phyloP scores from a whole-genome alignment of 2,113 vertebrate genomes.

The Irena cyanogastra region DNA sequence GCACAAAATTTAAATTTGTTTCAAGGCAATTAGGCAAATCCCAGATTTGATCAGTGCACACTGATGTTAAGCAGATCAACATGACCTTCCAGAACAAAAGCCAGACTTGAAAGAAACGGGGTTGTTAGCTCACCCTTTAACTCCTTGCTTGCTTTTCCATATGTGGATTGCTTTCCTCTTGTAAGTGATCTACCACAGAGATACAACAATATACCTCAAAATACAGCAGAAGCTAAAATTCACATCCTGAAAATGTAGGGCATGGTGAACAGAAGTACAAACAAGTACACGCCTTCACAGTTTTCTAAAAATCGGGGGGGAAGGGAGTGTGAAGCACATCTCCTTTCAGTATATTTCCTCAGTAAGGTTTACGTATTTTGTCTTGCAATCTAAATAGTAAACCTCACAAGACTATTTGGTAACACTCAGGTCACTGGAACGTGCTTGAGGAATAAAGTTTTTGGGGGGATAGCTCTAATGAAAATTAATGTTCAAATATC shows the following conservation, averaged over 20 bases:
- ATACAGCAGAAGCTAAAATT: neutral
- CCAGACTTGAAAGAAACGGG: neutral
- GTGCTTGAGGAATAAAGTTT: neutral
- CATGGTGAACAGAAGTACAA: neutral
- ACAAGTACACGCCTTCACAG: neutral
- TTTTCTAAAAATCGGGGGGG: neutral
- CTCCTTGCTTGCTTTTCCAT: neutral
- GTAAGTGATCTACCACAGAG: neutral
- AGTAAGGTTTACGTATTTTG: neutral
- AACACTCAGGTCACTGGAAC: neutral
- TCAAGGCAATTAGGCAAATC: neutral
- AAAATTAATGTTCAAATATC: neutral
- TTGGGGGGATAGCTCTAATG: neutral
- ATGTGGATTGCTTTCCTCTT: neutral
- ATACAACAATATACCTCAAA: neutral
- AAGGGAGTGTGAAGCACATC: neutral
- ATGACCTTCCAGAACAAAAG: neutral
- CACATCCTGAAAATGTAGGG: neutral
- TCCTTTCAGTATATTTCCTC: neutral
- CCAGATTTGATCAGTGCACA: neutral
- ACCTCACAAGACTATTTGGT: neutral
- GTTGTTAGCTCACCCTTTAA: neutral
- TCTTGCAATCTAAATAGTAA: neutral
- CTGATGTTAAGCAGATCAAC: neutral
- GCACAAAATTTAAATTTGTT: neutral